A percentile compares a stretch with the other conserved stretches of the same genome.
phyloP scores from a whole-genome alignment of 1,140 invertebrate species.

The Araneus ventricosus region DNA sequence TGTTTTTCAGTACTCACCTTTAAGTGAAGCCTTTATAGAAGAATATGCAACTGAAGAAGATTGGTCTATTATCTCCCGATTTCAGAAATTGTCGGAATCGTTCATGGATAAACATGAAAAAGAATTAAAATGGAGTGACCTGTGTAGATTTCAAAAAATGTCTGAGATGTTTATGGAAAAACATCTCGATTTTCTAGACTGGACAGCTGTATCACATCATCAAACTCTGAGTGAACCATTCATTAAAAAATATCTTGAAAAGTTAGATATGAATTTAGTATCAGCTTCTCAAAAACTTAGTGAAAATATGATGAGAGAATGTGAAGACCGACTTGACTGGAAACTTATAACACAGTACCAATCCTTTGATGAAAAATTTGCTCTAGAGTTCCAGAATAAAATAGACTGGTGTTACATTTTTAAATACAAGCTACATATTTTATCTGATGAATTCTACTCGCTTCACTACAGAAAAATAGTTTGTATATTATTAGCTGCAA shows the following conservation, averaged over 20 bases:
- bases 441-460: slow-evolving; percentile 1
- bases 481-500: slow-evolving; percentile 17
- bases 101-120: slow-evolving; percentile 33
- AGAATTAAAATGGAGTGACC: neutral
- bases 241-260: neutral
- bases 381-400: slow-evolving; percentile 7
- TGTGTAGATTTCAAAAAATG: slow-evolving; percentile 31
- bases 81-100: slow-evolving; percentile 9
- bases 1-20: neutral
- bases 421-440: slow-evolving; percentile 27
- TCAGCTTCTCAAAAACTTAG: slow-evolving; percentile 4
- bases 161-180: neutral
- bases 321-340: slow-evolving; percentile 16
- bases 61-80: neutral
- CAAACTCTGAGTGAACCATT: slow-evolving; percentile 30
- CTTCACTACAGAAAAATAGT: slow-evolving; percentile 18
- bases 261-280: neutral
- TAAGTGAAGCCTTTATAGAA: slow-evolving; percentile 3
- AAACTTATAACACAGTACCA: neutral
- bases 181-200: neutral
- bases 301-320: slow-evolving; percentile 30
- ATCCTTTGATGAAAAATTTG: neutral
- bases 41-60: slow-evolving; percentile 10
- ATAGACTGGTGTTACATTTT: neutral
- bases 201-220: neutral